Conservation (phyloP, 2,888 invertebrate genomes). For the Pyrocoelia pectoralis region DNA sequence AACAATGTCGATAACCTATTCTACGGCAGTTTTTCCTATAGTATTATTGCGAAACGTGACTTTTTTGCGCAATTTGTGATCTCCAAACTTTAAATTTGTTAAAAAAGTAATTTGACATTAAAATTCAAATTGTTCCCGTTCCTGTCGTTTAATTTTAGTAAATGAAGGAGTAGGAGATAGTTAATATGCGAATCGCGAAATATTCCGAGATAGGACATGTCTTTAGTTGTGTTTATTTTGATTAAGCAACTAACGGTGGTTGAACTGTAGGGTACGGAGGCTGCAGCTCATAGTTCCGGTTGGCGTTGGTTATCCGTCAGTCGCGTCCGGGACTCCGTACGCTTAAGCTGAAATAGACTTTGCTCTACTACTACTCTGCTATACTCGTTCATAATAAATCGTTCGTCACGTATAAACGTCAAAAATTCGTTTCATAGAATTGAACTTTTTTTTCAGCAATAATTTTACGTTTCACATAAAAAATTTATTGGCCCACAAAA, state of each 20-base stretch:
- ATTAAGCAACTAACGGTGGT: conserved; percentile 30
- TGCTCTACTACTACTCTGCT: conserved; percentile 3
- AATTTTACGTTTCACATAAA: not conserved
- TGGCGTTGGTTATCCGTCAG: conserved; percentile 46
- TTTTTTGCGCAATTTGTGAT: too few relatives aligned
- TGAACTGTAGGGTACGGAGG: conserved; percentile 36
- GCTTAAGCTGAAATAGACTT: conserved; percentile 42
- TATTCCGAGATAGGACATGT: conserved; percentile 2
- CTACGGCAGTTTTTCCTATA: too few relatives aligned
- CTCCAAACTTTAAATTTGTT: too few relatives aligned
- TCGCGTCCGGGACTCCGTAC: conserved; percentile 57
- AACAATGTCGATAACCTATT: too few relatives aligned
- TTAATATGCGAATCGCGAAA: conserved; percentile 5
- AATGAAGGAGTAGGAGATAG: not conserved
- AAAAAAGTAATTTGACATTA: not conserved
- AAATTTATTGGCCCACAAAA: not conserved
- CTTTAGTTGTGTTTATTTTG: conserved; percentile 15
- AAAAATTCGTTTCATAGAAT: not conserved
- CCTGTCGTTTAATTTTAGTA: not conserved
- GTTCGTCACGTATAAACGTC: conserved; percentile 10
- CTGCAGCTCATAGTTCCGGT: conserved; percentile 39
- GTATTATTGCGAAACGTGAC: too few relatives aligned
- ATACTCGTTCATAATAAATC: conserved; percentile 19
- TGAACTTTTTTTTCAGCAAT: too few relatives aligned
- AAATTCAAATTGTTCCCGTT: not conserved